A percentile compares a stretch with the other conserved stretches of the same genome.
Evolutionary conservation across 2,797 vertebrate genomes (phyloP).

Genomic region (Tapera naevia): DNA sequence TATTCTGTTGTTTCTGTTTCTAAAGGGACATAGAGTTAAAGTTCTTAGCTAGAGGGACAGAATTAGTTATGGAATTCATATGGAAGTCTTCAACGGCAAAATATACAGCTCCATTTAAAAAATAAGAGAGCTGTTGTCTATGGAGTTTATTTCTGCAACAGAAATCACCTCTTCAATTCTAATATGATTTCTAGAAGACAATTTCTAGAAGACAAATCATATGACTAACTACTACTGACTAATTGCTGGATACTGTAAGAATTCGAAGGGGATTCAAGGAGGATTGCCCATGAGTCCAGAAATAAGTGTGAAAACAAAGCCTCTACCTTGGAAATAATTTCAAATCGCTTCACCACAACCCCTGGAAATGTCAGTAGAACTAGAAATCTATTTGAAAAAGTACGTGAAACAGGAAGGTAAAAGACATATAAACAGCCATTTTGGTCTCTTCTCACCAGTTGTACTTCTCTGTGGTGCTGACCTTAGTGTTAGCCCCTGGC

Average conservation of each 20-base stretch:
- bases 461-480: too few relatives aligned
- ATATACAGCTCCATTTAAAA: neutral
- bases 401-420: neutral
- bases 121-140: neutral
- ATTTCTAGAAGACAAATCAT: neutral
- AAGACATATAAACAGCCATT: neutral
- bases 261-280: neutral
- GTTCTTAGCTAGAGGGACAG: neutral
- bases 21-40: neutral
- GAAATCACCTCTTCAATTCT: neutral
- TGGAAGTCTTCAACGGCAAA: neutral
- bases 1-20: neutral
- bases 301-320: rapidly evolving
- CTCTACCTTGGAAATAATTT: neutral
- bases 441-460: neutral
- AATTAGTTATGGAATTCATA: neutral
- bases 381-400: neutral
- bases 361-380: neutral
- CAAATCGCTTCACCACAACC: neutral
- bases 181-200: neutral
- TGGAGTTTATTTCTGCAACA: neutral
- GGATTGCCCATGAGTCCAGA: neutral
- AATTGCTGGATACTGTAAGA: rapidly evolving
- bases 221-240: too few relatives aligned
- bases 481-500: neutral